phyloP scores from a whole-genome alignment of 1,140 invertebrate species.

The Venustaconcha ellipsiformis region DNA sequence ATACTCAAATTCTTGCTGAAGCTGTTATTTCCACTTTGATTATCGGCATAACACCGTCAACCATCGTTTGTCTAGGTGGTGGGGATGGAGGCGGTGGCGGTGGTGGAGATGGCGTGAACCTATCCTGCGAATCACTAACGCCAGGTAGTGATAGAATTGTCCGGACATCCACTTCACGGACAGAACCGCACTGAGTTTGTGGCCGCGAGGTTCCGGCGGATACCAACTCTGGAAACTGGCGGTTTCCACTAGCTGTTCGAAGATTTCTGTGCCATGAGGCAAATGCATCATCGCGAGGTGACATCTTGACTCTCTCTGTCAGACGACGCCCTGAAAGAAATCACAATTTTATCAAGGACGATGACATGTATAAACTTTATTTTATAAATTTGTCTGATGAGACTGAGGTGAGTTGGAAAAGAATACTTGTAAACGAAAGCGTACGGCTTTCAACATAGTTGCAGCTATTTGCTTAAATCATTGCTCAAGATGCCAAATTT shows the following conservation, averaged over 20 bases:
- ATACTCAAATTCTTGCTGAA: conserved; percentile 19
- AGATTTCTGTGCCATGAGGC: too few relatives aligned
- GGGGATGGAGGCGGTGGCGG: background rate
- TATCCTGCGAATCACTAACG: background rate
- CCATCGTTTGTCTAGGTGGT: conserved; percentile 17
- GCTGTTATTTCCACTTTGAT: conserved; percentile 30
- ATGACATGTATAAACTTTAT: too few relatives aligned
- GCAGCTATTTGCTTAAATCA: too few relatives aligned
- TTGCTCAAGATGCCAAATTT: too few relatives aligned
- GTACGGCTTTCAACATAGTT: too few relatives aligned
- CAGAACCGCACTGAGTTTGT: conserved; percentile 13
- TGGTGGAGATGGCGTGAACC: background rate
- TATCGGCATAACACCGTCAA: conserved; percentile 25
- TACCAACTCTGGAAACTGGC: conserved; percentile 3
- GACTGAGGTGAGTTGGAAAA: too few relatives aligned
- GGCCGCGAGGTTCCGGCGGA: conserved; percentile 13
- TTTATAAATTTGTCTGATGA: too few relatives aligned
- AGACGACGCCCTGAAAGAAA: too few relatives aligned
- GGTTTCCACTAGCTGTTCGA: background rate
- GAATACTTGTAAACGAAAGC: too few relatives aligned
- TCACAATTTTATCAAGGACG: too few relatives aligned
- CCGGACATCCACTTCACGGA: conserved; percentile 23
- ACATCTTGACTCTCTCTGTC: too few relatives aligned
- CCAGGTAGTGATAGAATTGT: background rate
- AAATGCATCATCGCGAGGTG: too few relatives aligned